A percentile compares a stretch with the other conserved stretches of the same genome.
Evolutionary conservation across 2,797 vertebrate genomes (phyloP).

Genomic region (Propithecus perrieri): DNA sequence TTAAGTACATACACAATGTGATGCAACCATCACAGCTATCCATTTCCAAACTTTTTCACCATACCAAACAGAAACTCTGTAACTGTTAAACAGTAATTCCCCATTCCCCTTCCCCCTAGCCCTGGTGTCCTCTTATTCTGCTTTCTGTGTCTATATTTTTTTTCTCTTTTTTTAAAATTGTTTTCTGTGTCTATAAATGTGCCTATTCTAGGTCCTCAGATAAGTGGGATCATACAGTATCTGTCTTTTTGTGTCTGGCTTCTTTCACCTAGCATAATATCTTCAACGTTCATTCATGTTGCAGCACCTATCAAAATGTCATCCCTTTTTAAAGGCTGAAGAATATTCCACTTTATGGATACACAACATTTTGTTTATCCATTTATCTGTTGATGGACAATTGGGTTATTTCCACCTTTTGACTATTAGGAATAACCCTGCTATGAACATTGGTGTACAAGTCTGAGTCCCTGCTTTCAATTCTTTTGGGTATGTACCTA

Average conservation of each 20-base stretch:
- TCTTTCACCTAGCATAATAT: slow-evolving; percentile 8
- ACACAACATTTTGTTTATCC: neutral
- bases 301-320: neutral
- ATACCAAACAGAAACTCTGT: neutral
- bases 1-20: neutral
- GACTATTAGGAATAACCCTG: neutral
- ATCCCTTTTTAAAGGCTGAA: neutral
- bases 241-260: neutral
- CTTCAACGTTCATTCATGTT: neutral
- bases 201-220: neutral
- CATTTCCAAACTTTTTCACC: neutral
- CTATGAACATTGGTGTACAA: neutral
- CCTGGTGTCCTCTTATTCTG: neutral
- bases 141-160: neutral
- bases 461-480: neutral
- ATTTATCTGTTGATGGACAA: neutral
- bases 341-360: neutral
- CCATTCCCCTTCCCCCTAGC: neutral
- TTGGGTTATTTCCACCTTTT: neutral
- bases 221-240: neutral
- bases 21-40: neutral
- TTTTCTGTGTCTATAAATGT: neutral
- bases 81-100: neutral
- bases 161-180: no score
- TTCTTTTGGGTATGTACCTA: neutral